Evolutionary conservation across 2,113 vertebrate genomes (phyloP).

Genomic region (Vulpes lagopus): DNA sequence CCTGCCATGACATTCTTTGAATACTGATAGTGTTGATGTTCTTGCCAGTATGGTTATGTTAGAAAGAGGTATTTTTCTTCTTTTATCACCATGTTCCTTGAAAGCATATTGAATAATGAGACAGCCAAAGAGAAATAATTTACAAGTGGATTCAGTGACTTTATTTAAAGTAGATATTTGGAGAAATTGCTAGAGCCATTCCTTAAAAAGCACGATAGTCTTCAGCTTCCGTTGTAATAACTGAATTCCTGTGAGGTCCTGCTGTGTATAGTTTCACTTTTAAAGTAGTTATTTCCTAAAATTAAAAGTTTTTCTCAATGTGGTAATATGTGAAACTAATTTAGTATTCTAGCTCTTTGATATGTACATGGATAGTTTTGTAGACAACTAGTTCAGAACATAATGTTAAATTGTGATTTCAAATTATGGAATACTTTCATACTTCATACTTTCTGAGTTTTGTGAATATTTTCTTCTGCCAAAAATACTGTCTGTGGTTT

Average conservation of each 20-base stretch:
- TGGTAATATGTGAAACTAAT: neutral
- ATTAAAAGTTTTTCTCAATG: constrained; percentile 2
- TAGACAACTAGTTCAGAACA: neutral
- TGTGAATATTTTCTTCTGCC: constrained; percentile 16
- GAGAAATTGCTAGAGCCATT: constrained; percentile 76
- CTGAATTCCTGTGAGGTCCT: constrained; percentile 33
- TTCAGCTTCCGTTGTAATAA: constrained; percentile 56
- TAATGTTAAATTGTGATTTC: constrained; percentile 54
- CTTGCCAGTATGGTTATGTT: constrained; percentile 90
- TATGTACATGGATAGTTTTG: neutral
- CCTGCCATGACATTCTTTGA: constrained; percentile 91
- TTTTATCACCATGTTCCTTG: constrained; percentile 91
- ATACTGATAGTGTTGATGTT: constrained; percentile 90
- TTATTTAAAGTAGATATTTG: constrained; percentile 87
- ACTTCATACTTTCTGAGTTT: constrained; percentile 17
- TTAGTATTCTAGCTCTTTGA: constrained; percentile 46
- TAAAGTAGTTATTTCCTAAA: constrained; percentile 43
- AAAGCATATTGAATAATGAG: constrained; percentile 89
- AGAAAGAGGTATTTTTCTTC: constrained; percentile 91
- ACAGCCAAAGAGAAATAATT: constrained; percentile 87
- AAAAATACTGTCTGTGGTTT: constrained; percentile 20
- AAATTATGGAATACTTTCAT: neutral
- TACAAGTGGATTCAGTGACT: constrained; percentile 85
- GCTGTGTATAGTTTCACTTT: constrained; percentile 30
- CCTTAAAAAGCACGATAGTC: constrained; percentile 62